Conservation (phyloP, 2,797 vertebrate species). For the Cossypha heuglini region DNA sequence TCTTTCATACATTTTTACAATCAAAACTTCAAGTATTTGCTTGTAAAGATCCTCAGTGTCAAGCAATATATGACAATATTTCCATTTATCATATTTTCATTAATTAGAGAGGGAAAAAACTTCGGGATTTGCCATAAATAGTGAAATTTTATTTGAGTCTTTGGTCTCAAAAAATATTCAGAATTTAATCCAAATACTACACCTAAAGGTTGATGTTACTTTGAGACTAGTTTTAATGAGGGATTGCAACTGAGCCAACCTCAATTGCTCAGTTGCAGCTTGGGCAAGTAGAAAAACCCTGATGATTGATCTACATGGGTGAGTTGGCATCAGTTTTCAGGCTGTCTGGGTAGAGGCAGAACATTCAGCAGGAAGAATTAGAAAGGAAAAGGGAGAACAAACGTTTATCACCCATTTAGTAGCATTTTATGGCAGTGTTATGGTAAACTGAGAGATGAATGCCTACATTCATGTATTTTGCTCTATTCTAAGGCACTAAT, state of each 20-base stretch:
- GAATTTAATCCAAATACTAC: slow-evolving; percentile 55
- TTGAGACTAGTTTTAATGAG: slow-evolving; percentile 76
- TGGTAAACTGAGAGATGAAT: slow-evolving; percentile 78
- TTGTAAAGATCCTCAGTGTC: slow-evolving; percentile 39
- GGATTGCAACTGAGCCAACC: slow-evolving; percentile 61
- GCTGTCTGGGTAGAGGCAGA: slow-evolving; percentile 63
- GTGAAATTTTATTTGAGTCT: slow-evolving; percentile 30
- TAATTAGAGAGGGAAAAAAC: background rate
- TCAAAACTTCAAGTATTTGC: background rate
- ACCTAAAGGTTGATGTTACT: slow-evolving; percentile 65
- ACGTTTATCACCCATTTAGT: slow-evolving; percentile 75
- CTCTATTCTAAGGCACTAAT: slow-evolving; percentile 71
- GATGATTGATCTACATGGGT: slow-evolving; percentile 66
- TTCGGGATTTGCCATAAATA: background rate
- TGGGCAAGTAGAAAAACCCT: slow-evolving; percentile 63
- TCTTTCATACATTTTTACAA: background rate
- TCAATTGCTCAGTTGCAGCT: slow-evolving; percentile 65
- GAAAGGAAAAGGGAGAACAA: slow-evolving; percentile 65
- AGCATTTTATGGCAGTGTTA: slow-evolving; percentile 72
- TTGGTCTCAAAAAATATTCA: slow-evolving; percentile 61
- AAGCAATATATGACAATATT: slow-evolving; percentile 36
- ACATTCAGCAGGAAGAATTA: slow-evolving; percentile 74
- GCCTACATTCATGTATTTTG: slow-evolving; percentile 73
- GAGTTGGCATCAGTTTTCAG: slow-evolving; percentile 64
- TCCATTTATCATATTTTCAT: slow-evolving; percentile 49